Base-by-base conservation (phyloP, 2,797 vertebrate species). In the Basileuterus tristriatus region DNA sequence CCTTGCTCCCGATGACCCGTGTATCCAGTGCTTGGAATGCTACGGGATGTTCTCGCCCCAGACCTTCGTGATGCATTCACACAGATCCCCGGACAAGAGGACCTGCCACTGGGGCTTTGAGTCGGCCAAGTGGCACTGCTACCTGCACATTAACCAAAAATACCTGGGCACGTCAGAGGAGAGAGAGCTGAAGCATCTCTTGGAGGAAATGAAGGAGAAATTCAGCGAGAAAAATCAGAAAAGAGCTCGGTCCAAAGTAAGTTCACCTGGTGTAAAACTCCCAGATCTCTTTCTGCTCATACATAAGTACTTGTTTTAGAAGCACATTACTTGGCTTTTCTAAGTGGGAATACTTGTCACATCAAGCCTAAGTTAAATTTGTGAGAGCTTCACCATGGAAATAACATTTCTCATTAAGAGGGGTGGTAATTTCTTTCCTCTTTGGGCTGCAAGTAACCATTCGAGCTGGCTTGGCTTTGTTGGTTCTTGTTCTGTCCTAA, bases 81-180 rank as follows among this genome's bases (percentile, higher is more conserved):
- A 99, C 97, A 98, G 99, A 87, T 99, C 99, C 39, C 99, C 99
- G 0, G 99, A 99, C 98, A 99, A 99, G 98, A 98, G 99, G 97
- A 99, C 99, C 97, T 99, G 99, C 96, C 99, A 99, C 96, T 99
- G 99, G 99, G 99, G 99, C 50, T 99, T 99, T 94, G 99, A 99
- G 89, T 99, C 99, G 0, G 98, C 99, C 97, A 99, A 99, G 97
- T 99, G 99, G 99, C 98, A 99, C 91, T 99, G 98, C 97, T 99
- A 99, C 97, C 98, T 99, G 95, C 99, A 99, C 70, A 98, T 99
- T 47, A 99, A 98, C 97, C 98, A 98, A 96, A 99, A 99, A 97
- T 99, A 99, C 96, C 92, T 98, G 82, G 99, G 98, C 69, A 98
- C 98, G 0, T 94, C 98, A 0, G 98, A 99, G 90, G 99, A 99